phyloP scores from a whole-genome alignment of 2,797 vertebrate genomes.

The Intellagama lesueurii region DNA sequence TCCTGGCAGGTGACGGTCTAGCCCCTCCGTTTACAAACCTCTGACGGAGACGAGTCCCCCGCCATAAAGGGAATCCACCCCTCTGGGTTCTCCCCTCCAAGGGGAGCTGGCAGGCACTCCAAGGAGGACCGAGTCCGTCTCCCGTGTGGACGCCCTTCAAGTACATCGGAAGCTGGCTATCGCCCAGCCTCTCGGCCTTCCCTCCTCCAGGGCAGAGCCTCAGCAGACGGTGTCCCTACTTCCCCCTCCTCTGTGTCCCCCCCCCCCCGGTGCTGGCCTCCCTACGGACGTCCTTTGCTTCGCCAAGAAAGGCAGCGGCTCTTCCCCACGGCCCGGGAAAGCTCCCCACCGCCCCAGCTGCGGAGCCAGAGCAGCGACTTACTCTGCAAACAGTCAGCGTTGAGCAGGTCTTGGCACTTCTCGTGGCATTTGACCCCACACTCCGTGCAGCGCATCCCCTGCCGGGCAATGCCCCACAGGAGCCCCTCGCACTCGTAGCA shows the following conservation, averaged over 20 bases:
- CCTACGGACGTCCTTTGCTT: too few species aligned
- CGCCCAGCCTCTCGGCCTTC: neutral
- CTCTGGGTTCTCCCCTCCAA: too few species aligned
- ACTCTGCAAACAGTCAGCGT: slow-evolving; percentile 86
- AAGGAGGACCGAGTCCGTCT: too few species aligned
- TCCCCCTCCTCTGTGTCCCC: too few species aligned
- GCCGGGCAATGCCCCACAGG: slow-evolving; percentile 96
- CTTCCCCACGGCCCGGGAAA: neutral
- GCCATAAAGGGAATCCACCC: too few species aligned
- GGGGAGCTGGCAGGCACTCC: neutral
- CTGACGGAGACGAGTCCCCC: too few species aligned
- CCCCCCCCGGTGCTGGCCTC: neutral
- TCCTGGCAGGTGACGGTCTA: too few species aligned
- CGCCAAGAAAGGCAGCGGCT: neutral
- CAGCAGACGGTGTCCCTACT: neutral
- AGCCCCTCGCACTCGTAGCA: slow-evolving; percentile 98
- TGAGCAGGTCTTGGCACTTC: slow-evolving; percentile 85
- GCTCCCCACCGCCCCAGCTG: rapidly evolving
- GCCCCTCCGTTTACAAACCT: too few species aligned
- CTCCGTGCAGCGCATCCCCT: slow-evolving; percentile 96
- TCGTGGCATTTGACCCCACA: slow-evolving; percentile 98
- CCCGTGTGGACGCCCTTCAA: too few species aligned
- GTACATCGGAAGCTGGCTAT: too few species aligned
- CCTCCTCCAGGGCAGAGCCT: neutral
- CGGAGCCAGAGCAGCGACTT: slow-evolving; percentile 60